Percentiles rank a stretch among this genome's conserved stretches.
These are phyloP conservation scores for Tinamus major DNA, from an alignment of 2,797 vertebrate species.

Conservation along the genomic window DNA sequence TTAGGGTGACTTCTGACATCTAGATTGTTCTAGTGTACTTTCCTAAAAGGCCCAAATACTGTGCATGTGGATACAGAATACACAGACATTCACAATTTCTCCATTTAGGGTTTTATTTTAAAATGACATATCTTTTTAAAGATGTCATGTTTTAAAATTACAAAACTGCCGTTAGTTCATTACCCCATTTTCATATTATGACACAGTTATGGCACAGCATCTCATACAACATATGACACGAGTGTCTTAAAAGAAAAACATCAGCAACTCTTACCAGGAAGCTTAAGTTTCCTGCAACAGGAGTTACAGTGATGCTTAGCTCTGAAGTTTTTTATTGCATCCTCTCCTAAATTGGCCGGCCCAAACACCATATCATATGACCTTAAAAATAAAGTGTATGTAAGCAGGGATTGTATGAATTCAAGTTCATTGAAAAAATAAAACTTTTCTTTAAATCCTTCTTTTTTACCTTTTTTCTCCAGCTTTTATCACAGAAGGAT, in stretches of 20 bases:
- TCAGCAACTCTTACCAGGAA: slow-evolving; percentile 86
- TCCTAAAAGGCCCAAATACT: background rate
- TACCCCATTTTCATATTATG: background rate
- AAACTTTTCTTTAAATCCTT: background rate
- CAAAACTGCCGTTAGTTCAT: background rate
- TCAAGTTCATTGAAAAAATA: background rate
- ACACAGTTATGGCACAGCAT: fast-evolving
- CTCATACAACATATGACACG: fast-evolving
- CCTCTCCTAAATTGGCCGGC: slow-evolving; percentile 95
- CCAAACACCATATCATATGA: slow-evolving; percentile 98
- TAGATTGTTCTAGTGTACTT: too few relatives aligned
- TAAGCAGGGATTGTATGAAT: background rate
- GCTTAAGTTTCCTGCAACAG: slow-evolving; percentile 97
- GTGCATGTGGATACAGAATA: background rate
- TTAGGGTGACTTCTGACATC: background rate
- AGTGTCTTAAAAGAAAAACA: background rate
- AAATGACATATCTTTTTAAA: fast-evolving
- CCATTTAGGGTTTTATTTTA: background rate
- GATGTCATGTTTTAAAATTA: background rate
- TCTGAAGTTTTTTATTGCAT: slow-evolving; percentile 96
- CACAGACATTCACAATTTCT: background rate
- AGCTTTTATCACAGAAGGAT: slow-evolving; percentile 98
- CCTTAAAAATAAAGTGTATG: slow-evolving; percentile 73
- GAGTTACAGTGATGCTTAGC: slow-evolving; percentile 97
- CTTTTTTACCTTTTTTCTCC: slow-evolving; percentile 93